Percentiles rank a stretch among this genome's conserved stretches.
Conservation (phyloP, 1,140 invertebrate species). For the Episyrphus balteatus region DNA sequence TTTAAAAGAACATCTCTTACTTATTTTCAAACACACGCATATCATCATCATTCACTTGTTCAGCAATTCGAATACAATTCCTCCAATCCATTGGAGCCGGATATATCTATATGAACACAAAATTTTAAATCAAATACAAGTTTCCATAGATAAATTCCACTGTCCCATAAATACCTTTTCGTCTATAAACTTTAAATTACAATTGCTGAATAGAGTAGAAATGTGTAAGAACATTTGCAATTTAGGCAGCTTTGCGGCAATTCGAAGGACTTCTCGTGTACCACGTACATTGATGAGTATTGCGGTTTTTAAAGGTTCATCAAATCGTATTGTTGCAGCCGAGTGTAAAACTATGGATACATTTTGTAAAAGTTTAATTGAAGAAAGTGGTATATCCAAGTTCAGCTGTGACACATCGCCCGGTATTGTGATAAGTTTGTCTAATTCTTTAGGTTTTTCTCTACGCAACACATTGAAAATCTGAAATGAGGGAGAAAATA, state of each 20-base stretch:
- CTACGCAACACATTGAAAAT: not conserved
- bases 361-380: slow-evolving; percentile 3
- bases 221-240: slow-evolving; percentile 64
- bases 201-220: slow-evolving; percentile 68
- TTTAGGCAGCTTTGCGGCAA: slow-evolving; percentile 52
- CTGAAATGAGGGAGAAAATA: not conserved
- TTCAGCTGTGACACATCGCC: not conserved
- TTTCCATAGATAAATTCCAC: too few relatives aligned
- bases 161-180: too few relatives aligned
- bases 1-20: too few relatives aligned
- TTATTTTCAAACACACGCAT: too few relatives aligned
- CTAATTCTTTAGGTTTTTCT: slow-evolving; percentile 1
- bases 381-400: not conserved
- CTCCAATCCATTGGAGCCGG: too few relatives aligned
- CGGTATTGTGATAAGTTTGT: slow-evolving; percentile 2
- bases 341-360: slow-evolving; percentile 84
- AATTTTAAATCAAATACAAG: too few relatives aligned
- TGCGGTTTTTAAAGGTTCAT: slow-evolving; percentile 60
- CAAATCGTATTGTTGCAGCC: slow-evolving; percentile 67
- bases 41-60: too few relatives aligned
- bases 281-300: slow-evolving; percentile 50
- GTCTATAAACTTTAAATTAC: too few relatives aligned
- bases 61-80: too few relatives aligned
- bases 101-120: too few relatives aligned
- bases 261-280: slow-evolving; percentile 47